Evolutionary conservation across 2,797 vertebrate genomes (phyloP).

Genomic region (Trachops cirrhosus): DNA sequence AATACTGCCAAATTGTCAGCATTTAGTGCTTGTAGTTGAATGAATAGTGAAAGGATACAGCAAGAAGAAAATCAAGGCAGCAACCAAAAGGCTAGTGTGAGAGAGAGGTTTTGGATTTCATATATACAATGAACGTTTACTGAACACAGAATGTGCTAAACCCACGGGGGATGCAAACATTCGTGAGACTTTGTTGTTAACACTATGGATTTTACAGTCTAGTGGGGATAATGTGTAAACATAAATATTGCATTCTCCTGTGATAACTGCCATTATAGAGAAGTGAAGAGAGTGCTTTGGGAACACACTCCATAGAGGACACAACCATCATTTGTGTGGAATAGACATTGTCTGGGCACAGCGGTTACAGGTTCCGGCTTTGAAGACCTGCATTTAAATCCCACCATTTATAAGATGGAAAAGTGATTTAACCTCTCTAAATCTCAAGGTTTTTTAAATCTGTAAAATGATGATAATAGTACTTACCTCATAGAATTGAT

Average conservation of each 20-base stretch:
- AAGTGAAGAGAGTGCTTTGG: background rate
- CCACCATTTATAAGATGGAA: background rate
- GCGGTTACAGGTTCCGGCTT: background rate
- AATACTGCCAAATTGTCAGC: background rate
- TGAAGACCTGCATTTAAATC: background rate
- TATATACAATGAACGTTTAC: background rate
- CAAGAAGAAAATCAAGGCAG: background rate
- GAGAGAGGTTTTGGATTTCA: background rate
- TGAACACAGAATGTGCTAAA: background rate
- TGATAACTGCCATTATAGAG: background rate
- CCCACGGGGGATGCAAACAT: background rate
- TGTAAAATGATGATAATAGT: conserved; percentile 2
- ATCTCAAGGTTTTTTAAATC: background rate
- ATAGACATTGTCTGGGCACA: background rate
- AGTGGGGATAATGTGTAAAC: background rate
- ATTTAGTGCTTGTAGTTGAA: background rate
- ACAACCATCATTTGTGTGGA: background rate
- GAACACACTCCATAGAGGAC: background rate
- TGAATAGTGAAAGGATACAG: background rate
- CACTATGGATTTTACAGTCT: background rate
- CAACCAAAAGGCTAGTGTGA: background rate
- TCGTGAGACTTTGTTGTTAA: background rate
- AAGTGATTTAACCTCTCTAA: background rate
- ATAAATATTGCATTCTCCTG: background rate
- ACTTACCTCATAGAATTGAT: background rate